Evolutionary conservation across 1,140 invertebrate genomes (phyloP).

Genomic region (Aphelinus atriplicis): DNA sequence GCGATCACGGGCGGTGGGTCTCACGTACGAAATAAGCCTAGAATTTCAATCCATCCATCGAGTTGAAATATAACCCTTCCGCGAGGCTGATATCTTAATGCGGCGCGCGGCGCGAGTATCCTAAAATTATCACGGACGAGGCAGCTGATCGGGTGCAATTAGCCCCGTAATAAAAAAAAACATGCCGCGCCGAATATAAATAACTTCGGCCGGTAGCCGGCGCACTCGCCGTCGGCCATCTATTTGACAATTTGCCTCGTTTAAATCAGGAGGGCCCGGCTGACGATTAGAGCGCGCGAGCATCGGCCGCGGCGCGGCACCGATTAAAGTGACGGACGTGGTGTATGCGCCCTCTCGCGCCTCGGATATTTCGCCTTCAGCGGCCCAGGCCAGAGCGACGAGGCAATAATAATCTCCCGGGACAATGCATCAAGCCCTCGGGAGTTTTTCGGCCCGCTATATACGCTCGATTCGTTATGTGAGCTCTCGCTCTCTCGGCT

Average conservation of each 20-base stretch:
- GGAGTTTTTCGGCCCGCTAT: too few species aligned
- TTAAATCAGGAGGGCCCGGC: background rate
- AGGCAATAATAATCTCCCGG: background rate
- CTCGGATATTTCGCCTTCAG: background rate
- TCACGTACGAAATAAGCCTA: background rate
- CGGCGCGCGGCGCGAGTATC: background rate
- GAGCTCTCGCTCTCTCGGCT: background rate
- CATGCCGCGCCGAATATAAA: too few species aligned
- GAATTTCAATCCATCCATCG: constrained; percentile 21
- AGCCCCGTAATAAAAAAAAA: too few species aligned
- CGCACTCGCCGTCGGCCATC: background rate
- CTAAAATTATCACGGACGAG: constrained; percentile 8
- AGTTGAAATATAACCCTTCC: background rate
- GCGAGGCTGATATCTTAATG: constrained; percentile 25
- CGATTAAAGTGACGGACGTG: background rate
- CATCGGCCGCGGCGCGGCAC: background rate
- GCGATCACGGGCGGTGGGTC: too few species aligned
- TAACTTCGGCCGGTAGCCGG: too few species aligned
- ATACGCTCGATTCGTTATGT: too few species aligned
- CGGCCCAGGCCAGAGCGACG: background rate
- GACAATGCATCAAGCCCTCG: constrained; percentile 17
- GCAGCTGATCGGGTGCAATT: too few species aligned
- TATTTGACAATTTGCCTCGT: constrained; percentile 35
- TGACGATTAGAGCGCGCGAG: background rate
- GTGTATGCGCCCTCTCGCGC: too few species aligned